A percentile compares a stretch with the other conserved stretches of the same genome.
Conservation (phyloP, 2,888 invertebrate genomes). For the Hoplodrina ambigua region DNA sequence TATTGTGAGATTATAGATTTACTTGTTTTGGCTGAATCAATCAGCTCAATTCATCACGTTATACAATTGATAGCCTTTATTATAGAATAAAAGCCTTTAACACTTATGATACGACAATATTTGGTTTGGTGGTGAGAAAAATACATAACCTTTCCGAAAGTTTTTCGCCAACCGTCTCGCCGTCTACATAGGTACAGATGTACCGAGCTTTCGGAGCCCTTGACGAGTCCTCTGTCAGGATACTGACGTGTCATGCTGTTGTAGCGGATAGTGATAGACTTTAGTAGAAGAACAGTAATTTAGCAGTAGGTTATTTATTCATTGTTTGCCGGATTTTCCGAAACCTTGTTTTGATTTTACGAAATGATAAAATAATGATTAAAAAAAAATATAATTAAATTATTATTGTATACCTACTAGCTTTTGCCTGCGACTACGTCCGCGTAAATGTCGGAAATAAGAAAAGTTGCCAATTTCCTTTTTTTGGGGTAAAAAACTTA, state of each 20-base stretch:
- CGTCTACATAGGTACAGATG: slow-evolving; percentile 27
- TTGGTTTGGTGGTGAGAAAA: not conserved
- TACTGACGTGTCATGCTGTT: slow-evolving; percentile 6
- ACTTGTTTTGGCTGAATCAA: too few species aligned
- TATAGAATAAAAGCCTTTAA: not conserved
- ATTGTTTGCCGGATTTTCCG: not conserved
- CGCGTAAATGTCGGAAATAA: too few species aligned
- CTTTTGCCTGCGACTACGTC: too few species aligned
- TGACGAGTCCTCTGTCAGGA: slow-evolving; percentile 19
- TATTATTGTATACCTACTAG: too few species aligned
- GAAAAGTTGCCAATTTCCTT: too few species aligned
- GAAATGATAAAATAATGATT: too few species aligned
- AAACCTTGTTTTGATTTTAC: not conserved
- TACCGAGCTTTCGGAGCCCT: slow-evolving; percentile 26
- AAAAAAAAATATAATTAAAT: too few species aligned
- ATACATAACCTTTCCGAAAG: not conserved
- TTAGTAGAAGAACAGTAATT: slow-evolving; percentile 3
- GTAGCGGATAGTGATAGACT: slow-evolving; percentile 1
- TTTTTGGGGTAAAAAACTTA: too few species aligned
- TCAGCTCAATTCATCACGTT: not conserved
- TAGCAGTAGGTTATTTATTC: not conserved
- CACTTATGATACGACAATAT: not conserved
- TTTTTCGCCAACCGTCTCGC: not conserved
- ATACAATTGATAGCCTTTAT: not conserved
- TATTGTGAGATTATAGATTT: too few species aligned